A percentile compares a stretch with the other conserved stretches of the same genome.
Evolutionary conservation across 2,888 invertebrate genomes (phyloP).

Genomic region (Philereme vetulata): DNA sequence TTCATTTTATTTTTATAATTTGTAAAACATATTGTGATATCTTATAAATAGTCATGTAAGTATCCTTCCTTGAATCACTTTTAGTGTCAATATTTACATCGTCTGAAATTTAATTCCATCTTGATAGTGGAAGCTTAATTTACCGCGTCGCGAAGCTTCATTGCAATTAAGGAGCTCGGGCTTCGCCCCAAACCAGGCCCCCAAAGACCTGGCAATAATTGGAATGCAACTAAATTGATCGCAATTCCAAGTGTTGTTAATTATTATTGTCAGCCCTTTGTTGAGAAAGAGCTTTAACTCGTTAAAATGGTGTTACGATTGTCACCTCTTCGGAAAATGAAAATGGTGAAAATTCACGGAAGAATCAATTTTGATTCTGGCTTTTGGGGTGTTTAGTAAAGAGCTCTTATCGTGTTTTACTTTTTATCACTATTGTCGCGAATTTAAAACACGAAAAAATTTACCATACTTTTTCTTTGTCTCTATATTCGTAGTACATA

Average conservation of each 20-base stretch:
- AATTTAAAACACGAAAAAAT: too few species aligned
- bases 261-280: constrained; percentile 47
- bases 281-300: constrained; percentile 35
- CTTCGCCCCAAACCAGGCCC: constrained; percentile 35
- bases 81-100: constrained; percentile 19
- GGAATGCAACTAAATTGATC: constrained; percentile 45
- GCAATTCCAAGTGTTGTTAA: constrained; percentile 49
- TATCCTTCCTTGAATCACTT: background rate
- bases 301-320: constrained; percentile 28
- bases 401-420: too few species aligned
- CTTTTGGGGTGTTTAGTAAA: too few species aligned
- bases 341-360: constrained; percentile 5
- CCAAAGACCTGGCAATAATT: constrained; percentile 47
- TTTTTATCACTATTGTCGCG: too few species aligned
- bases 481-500: background rate
- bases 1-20: background rate
- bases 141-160: constrained; percentile 34
- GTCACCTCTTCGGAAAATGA: constrained; percentile 15
- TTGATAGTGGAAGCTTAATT: constrained; percentile 41
- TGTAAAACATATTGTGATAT: background rate
- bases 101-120: constrained; percentile 45
- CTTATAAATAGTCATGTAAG: too few species aligned
- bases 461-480: background rate
- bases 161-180: constrained; percentile 43
- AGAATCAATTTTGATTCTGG: background rate